Percentiles rank a stretch among this genome's conserved stretches.
phyloP scores from a whole-genome alignment of 2,797 vertebrate genomes.

The Lates japonicus region DNA sequence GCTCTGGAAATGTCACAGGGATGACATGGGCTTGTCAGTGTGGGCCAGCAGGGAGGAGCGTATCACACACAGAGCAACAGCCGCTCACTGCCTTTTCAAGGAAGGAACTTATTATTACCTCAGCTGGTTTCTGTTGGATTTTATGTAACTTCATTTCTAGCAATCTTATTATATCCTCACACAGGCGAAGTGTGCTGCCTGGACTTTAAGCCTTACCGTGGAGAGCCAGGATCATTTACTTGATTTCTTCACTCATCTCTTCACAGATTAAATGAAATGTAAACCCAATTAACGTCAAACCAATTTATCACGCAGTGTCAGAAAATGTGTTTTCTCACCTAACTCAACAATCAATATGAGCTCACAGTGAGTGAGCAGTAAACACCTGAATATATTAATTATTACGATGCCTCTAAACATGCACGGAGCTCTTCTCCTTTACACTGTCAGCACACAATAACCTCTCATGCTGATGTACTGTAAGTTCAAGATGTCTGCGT shows the following conservation, averaged over 20 bases:
- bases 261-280: conserved; percentile 27
- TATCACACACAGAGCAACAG: conserved; percentile 60
- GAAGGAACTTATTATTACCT: conserved; percentile 40
- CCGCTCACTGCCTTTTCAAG: conserved; percentile 38
- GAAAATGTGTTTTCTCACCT: conserved; percentile 23
- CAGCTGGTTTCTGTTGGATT: conserved; percentile 23
- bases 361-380: conserved; percentile 38
- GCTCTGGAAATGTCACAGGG: conserved; percentile 82
- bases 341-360: conserved; percentile 44
- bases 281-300: conserved; percentile 46
- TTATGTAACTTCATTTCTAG: conserved; percentile 23
- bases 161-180: conserved; percentile 7
- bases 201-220: not conserved
- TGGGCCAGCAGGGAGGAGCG: conserved; percentile 58
- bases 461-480: conserved; percentile 48
- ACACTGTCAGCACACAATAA: conserved; percentile 41
- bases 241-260: conserved; percentile 7
- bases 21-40: conserved; percentile 77
- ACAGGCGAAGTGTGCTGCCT: conserved; percentile 14
- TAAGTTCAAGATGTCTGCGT: conserved; percentile 56
- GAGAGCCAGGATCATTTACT: conserved; percentile 1
- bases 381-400: conserved; percentile 49
- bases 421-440: not conserved
- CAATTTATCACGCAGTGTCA: conserved; percentile 34
- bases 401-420: conserved; percentile 28